phyloP scores from a whole-genome alignment of 2,888 invertebrate species.

The Anthophora plumipes region DNA sequence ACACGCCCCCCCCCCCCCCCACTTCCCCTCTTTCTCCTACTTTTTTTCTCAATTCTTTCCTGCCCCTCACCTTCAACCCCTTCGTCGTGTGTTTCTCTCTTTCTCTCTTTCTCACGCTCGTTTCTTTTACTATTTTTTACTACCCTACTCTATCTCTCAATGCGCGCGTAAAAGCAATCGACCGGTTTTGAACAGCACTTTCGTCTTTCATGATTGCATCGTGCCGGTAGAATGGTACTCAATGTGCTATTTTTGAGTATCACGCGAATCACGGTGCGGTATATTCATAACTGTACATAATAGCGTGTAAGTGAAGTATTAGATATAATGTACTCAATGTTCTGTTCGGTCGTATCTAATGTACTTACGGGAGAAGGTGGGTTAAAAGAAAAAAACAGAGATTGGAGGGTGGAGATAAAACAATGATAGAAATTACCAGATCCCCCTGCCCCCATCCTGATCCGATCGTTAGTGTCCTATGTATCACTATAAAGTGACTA shows the following conservation, averaged over 20 bases:
- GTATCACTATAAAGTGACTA: slow-evolving; percentile 24
- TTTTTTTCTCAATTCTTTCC: slow-evolving; percentile 48
- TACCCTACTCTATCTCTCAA: slow-evolving; percentile 54
- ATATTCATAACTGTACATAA: slow-evolving; percentile 71
- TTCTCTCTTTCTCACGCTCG: slow-evolving; percentile 47
- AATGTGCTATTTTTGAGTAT: slow-evolving; percentile 40
- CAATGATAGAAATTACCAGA: slow-evolving; percentile 26
- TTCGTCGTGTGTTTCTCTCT: slow-evolving; percentile 30
- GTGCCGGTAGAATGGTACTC: slow-evolving; percentile 59
- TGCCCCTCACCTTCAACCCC: too few relatives aligned
- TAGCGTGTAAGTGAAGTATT: slow-evolving; percentile 69
- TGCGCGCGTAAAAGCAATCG: slow-evolving; percentile 62
- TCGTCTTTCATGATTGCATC: slow-evolving; percentile 71
- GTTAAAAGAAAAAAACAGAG: slow-evolving; percentile 46
- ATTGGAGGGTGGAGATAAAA: slow-evolving; percentile 34
- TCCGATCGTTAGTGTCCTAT: slow-evolving; percentile 26
- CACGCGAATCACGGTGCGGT: slow-evolving; percentile 55
- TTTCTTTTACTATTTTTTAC: slow-evolving; percentile 49
- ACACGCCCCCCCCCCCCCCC: too few relatives aligned
- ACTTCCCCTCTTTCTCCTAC: slow-evolving; percentile 54
- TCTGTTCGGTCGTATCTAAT: slow-evolving; percentile 70
- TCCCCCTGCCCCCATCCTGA: neutral
- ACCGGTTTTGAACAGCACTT: slow-evolving; percentile 70
- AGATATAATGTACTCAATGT: slow-evolving; percentile 66
- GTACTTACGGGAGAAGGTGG: slow-evolving; percentile 66